phyloP scores from a whole-genome alignment of 2,888 invertebrate genomes.

The Troides aeacus region DNA sequence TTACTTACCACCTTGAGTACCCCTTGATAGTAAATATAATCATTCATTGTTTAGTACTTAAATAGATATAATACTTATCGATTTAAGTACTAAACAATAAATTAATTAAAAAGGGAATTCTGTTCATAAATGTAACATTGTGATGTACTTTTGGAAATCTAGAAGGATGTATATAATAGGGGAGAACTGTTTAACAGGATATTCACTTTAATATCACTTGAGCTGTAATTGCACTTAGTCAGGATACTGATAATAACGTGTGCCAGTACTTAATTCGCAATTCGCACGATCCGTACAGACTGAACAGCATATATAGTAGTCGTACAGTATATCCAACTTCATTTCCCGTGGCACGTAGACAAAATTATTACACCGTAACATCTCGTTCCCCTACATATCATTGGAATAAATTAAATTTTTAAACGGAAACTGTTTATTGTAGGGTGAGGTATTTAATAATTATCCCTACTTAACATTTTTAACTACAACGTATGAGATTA shows the following conservation, averaged over 20 bases:
- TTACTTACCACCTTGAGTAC: too few species aligned
- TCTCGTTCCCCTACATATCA: neutral
- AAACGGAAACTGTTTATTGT: neutral
- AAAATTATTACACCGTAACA: slow-evolving; percentile 1
- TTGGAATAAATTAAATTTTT: neutral
- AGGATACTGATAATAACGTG: slow-evolving; percentile 35
- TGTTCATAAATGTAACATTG: neutral
- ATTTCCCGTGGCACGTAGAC: neutral
- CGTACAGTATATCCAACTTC: neutral
- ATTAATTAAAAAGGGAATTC: neutral
- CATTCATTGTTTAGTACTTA: too few species aligned
- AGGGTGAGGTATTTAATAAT: too few species aligned
- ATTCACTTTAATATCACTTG: slow-evolving; percentile 39
- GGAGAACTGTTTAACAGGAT: slow-evolving; percentile 38
- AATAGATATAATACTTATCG: too few species aligned
- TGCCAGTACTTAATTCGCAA: slow-evolving; percentile 25
- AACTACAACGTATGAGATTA: too few species aligned
- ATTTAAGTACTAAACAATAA: too few species aligned
- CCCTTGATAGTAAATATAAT: too few species aligned
- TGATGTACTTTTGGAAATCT: slow-evolving; percentile 17
- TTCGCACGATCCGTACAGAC: slow-evolving; percentile 12
- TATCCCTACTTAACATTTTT: too few species aligned
- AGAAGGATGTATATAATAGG: slow-evolving; percentile 24
- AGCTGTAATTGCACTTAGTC: slow-evolving; percentile 34
- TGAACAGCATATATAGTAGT: neutral